A percentile compares a stretch with the other conserved stretches of the same genome.
These are phyloP conservation scores for Apodemia mormo DNA, from an alignment of 2,888 invertebrate species.

Conservation along the genomic window DNA sequence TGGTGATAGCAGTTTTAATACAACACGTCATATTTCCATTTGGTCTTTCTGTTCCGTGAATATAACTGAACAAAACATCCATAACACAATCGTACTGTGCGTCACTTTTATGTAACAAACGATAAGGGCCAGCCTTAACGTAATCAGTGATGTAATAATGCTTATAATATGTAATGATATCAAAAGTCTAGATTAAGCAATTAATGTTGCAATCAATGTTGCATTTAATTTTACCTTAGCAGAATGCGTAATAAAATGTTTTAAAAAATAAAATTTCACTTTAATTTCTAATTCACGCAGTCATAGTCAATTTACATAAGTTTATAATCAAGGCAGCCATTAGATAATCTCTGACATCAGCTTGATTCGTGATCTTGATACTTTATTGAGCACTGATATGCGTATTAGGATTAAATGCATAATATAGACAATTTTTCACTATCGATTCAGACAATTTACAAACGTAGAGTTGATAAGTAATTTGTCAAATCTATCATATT, in stretches of 20 bases:
- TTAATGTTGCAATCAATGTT: background rate
- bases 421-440: no score
- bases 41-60: no score
- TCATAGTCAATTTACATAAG: conserved; percentile 5
- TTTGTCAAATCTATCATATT: no score
- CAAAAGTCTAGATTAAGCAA: background rate
- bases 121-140: conserved; percentile 4
- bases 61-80: no score
- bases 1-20: no score
- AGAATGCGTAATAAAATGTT: background rate
- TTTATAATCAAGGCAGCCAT: background rate
- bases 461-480: no score
- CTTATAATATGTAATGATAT: background rate
- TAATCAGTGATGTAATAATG: background rate
- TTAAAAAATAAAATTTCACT: background rate
- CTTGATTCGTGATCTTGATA: background rate
- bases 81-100: no score
- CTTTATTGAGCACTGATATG: background rate
- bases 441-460: no score
- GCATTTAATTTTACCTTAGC: conserved; percentile 2
- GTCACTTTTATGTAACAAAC: background rate
- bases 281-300: background rate
- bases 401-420: no score
- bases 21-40: no score
- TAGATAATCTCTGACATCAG: background rate